These are phyloP conservation scores for Thripadectes ignobilis DNA, from an alignment of 2,797 vertebrate species.

Conservation along the genomic window DNA sequence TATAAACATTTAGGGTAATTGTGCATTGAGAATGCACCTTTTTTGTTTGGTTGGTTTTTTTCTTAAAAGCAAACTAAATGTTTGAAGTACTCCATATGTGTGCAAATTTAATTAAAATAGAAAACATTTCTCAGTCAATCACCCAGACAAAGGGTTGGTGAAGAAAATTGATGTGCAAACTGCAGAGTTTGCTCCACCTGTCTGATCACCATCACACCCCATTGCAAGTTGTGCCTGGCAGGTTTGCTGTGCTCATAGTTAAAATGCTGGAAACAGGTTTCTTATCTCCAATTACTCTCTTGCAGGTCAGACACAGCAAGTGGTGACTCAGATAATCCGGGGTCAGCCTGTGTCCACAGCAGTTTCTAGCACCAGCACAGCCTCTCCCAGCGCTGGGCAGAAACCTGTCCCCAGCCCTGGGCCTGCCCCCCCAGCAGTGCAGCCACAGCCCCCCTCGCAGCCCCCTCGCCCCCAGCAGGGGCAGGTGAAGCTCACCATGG, in stretches of 20 bases:
- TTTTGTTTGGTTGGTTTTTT: too few species aligned
- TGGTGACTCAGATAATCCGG: constrained; percentile 93
- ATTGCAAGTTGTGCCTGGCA: neutral
- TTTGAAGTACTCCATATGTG: neutral
- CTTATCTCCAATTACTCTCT: neutral
- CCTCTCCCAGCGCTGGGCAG: constrained; percentile 79
- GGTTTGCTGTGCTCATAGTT: neutral
- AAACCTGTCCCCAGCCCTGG: constrained; percentile 75
- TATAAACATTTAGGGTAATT: neutral
- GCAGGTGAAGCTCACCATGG: constrained; percentile 94
- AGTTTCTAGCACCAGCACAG: constrained; percentile 82
- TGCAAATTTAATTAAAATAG: neutral
- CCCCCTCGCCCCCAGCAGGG: constrained; percentile 86
- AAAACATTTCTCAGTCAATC: neutral
- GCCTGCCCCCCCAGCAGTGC: constrained; percentile 59
- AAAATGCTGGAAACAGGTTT: neutral
- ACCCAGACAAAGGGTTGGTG: neutral
- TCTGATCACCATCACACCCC: neutral
- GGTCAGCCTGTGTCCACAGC: constrained; percentile 92
- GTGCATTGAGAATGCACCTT: neutral
- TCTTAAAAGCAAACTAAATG: neutral
- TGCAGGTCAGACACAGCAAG: constrained; percentile 88
- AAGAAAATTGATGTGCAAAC: neutral
- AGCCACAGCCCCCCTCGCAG: constrained; percentile 66
- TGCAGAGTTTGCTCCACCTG: neutral